Evolutionary conservation across 2,797 vertebrate species (phyloP), one percentile per base, ranked within the genome.

Genomic region (Gallinago solitaria): DNA sequence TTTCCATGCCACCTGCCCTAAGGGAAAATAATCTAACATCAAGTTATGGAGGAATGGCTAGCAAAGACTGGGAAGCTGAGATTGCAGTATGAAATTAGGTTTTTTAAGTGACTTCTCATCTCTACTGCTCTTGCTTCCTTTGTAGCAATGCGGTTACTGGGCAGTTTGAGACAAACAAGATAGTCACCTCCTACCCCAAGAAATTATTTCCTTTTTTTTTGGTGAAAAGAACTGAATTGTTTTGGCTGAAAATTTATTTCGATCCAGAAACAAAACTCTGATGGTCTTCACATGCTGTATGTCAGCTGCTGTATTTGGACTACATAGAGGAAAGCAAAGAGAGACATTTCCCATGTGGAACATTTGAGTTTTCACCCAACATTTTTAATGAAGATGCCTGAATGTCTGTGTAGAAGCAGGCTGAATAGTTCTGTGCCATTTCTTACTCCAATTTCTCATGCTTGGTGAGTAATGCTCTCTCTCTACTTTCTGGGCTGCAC

Each of bases 121-220:
- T 82, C 33, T 64, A 56, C 5, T 9, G 17, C 12, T 47, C 11
- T 51, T 64, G 16, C 13, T 57, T 90, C n/a, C 53, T 91, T 78
- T 56, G 30, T 45, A 37, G 28, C 21, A 78, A 45, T 43, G 25
- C 11, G 5, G 3, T 83, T 83, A 60, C 11, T 21, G 6, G 6
- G 32, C 10, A 70, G 14, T 68, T 63, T 75, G 74, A 59, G 54
- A 53, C 14, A 65, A 80, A 24, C 32, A 61, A 79, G 23, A 23
- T 25, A 75, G 81, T 20, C 0, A 1, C 8, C 24, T 16, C 13
- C 13, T 45, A 8, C 12, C 4, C 51, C 0, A 0, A 64, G 18
- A 25, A 17, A 8, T 25, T 37, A 8, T 10, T 17, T 48, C 68
- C 8, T 16, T 24, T 37, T 45, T 25, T 37, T 50, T n/a, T 53